Base-by-base conservation (phyloP, 2,113 vertebrate genomes). In the Paramisgurnus dabryanus region DNA sequence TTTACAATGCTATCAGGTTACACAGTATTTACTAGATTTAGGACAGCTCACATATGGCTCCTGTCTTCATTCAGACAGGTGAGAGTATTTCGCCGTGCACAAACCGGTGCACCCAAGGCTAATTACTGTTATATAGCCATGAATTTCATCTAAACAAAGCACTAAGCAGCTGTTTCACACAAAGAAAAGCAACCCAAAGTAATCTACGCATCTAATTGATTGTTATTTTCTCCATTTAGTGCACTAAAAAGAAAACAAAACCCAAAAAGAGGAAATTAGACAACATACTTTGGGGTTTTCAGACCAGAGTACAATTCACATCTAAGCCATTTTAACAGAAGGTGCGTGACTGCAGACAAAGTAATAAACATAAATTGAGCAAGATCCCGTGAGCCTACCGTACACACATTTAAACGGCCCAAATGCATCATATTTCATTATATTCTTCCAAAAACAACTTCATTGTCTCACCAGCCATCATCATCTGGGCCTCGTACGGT, bases 401-500 rank as follows among this genome's bases (percentile, higher is more conserved):
- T 39, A 57, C 15, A 72, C 50, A 41, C 50, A 57, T 34, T 72
- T 72, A 40, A 57, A 40, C 50, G 50, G 34, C 50, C 17, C 69
- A 57, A 34, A 57, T 72, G 69, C 50, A 72, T 72, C 50, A 58
- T 4, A 34, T 11, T 72, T 72, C 15, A 57, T 57, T 57, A 57
- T 57, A n/a, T 7, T 57, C 15, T 40, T 17, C 50, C 50, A 71
- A 17, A 71, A 55, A 17, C 8, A 22, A 49, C 40, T 57, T 15
- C 17, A 0, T 45, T 15, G 0, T n/a, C 83, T 60, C 63, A 98
- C 97, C 97, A 50, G 96, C 96, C 97, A 99, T 97, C 96, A 99
- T 98, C 90, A 96, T 98, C 90, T 99, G 98, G 69, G 97, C 98
- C 88, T 99, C 97, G 1, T 98, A 99, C 0, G 98, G 98, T 67